phyloP scores from a whole-genome alignment of 2,797 vertebrate species.

The Rhabdophis nuchalis region DNA sequence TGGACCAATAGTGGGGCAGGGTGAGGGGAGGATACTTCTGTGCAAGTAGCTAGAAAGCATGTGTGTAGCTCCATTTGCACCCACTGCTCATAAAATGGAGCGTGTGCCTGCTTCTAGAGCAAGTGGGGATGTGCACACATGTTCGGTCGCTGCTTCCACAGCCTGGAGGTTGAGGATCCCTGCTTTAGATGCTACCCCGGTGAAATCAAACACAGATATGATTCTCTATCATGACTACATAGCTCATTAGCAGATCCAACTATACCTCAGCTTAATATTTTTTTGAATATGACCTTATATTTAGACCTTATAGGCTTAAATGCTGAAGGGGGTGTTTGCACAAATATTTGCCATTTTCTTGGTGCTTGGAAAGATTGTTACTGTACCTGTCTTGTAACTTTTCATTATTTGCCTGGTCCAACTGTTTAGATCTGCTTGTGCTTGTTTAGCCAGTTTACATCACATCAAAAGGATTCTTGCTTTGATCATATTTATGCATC shows the following conservation, averaged over 20 bases:
- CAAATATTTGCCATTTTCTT: not conserved
- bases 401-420: not conserved
- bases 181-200: not conserved
- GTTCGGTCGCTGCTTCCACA: accelerated
- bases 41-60: not conserved
- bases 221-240: not conserved
- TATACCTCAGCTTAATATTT: not conserved
- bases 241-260: not conserved
- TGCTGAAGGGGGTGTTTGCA: not conserved
- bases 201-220: not conserved
- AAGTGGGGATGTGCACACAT: not conserved
- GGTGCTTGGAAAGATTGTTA: not conserved
- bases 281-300: not conserved
- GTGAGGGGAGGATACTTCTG: accelerated
- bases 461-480: not conserved
- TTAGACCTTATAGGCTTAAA: not conserved
- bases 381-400: not conserved
- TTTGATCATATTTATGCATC: not conserved
- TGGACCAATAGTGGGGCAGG: accelerated
- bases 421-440: not conserved
- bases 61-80: not conserved
- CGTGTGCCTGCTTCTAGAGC: not conserved
- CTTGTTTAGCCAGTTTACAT: not conserved
- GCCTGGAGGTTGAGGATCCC: not conserved
- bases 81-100: not conserved